Conservation (phyloP, 2,888 invertebrate genomes). For the Apamea anceps region DNA sequence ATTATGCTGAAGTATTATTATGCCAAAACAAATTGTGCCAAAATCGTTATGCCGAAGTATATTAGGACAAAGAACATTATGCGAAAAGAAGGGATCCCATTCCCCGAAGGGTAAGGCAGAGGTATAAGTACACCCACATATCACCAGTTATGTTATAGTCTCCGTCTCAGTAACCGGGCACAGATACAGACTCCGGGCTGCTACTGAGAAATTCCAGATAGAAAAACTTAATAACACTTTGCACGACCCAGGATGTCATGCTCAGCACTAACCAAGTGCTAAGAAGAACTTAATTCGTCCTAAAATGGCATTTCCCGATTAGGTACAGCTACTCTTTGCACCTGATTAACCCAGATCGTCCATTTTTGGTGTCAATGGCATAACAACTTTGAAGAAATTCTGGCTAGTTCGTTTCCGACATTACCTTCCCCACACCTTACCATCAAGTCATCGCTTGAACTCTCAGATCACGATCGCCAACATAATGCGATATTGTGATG, state of each 20-base stretch:
- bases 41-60: too few relatives aligned
- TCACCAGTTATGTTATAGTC: not conserved
- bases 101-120: not conserved
- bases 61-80: too few relatives aligned
- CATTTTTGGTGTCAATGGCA: constrained; percentile 10
- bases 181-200: not conserved
- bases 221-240: not conserved
- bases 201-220: not conserved
- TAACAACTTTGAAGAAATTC: constrained; percentile 13
- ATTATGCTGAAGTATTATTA: too few relatives aligned
- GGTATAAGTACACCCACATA: not conserved
- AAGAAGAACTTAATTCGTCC: not conserved
- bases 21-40: too few relatives aligned
- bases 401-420: constrained; percentile 17
- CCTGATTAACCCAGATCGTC: constrained; percentile 14
- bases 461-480: constrained; percentile 20
- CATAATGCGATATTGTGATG: not conserved
- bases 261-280: not conserved
- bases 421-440: constrained; percentile 1
- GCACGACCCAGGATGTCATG: not conserved
- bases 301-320: not conserved
- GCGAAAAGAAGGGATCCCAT: too few relatives aligned
- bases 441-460: constrained; percentile 21
- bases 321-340: not conserved
- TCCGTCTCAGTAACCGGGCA: too few relatives aligned